A percentile compares a stretch with the other conserved stretches of the same genome.
phyloP scores from a whole-genome alignment of 2,797 vertebrate genomes.

The Alcedo atthis region DNA sequence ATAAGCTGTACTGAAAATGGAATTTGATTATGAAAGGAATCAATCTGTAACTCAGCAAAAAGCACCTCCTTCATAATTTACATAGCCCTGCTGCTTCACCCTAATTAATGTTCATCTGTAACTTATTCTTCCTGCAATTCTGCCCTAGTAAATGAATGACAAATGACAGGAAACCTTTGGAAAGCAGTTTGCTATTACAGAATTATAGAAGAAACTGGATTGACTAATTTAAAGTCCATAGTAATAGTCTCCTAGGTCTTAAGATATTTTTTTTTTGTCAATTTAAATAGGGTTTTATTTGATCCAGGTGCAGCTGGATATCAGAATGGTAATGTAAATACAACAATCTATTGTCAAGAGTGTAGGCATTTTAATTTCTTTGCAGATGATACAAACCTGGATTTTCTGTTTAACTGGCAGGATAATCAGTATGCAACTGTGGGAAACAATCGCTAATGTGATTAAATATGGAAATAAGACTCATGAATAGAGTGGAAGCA shows the following conservation, averaged over 20 bases:
- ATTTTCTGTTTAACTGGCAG: constrained; percentile 45
- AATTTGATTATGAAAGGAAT: constrained; percentile 32
- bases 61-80: constrained; percentile 37
- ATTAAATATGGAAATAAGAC: constrained; percentile 25
- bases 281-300: constrained; percentile 47
- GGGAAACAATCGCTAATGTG: constrained; percentile 2
- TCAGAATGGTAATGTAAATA: constrained; percentile 30
- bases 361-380: constrained; percentile 34
- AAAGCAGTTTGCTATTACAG: neutral
- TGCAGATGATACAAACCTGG: constrained; percentile 16
- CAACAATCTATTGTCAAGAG: constrained; percentile 25
- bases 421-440: constrained; percentile 24
- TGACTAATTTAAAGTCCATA: neutral
- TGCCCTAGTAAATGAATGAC: constrained; percentile 23
- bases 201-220: constrained; percentile 22
- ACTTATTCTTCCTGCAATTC: constrained; percentile 29
- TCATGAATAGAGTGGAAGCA: neutral
- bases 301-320: constrained; percentile 51
- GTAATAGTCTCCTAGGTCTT: constrained; percentile 10
- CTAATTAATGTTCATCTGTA: constrained; percentile 46
- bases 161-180: constrained; percentile 8
- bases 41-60: constrained; percentile 34
- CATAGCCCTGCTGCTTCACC: constrained; percentile 22
- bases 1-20: neutral
- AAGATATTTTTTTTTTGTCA: constrained; percentile 40